A percentile compares a stretch with the other conserved stretches of the same genome.
These are phyloP conservation scores for Cephalopholis sonnerati DNA, from an alignment of 2,113 vertebrate genomes.

Conservation along the genomic window DNA sequence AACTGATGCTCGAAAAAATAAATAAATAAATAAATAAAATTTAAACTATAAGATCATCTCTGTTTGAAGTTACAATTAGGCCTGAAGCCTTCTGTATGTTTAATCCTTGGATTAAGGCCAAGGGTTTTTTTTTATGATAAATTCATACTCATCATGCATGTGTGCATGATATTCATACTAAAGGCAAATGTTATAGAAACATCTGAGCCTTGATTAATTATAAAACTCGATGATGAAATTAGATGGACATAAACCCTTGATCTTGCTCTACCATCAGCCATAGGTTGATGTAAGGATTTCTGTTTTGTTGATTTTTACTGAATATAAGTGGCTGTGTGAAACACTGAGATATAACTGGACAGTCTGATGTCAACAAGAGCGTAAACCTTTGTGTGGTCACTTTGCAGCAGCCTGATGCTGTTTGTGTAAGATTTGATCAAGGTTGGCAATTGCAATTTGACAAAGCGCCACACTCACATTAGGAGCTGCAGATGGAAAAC, in stretches of 20 bases:
- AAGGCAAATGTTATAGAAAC: background rate
- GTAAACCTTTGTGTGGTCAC: background rate
- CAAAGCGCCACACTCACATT: background rate
- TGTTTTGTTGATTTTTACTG: background rate
- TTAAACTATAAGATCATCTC: too few relatives aligned
- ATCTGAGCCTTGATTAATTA: background rate
- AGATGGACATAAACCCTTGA: background rate
- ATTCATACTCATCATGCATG: background rate
- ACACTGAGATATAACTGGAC: background rate
- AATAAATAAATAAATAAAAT: too few relatives aligned
- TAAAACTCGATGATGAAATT: background rate
- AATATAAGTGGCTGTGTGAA: too few relatives aligned
- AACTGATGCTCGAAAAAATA: too few relatives aligned
- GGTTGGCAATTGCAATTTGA: conserved; percentile 6
- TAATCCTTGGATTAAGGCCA: too few relatives aligned
- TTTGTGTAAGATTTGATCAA: background rate
- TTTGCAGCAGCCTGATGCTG: background rate
- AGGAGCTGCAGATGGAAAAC: background rate
- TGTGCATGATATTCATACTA: background rate
- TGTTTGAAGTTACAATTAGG: too few relatives aligned
- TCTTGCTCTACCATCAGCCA: background rate
- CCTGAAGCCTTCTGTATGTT: too few relatives aligned
- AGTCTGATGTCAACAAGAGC: background rate
- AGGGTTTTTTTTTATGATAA: background rate
- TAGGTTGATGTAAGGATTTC: background rate